These are phyloP conservation scores for Trichogramma evanescens DNA, from an alignment of 2,888 invertebrate genomes.

Conservation along the genomic window DNA sequence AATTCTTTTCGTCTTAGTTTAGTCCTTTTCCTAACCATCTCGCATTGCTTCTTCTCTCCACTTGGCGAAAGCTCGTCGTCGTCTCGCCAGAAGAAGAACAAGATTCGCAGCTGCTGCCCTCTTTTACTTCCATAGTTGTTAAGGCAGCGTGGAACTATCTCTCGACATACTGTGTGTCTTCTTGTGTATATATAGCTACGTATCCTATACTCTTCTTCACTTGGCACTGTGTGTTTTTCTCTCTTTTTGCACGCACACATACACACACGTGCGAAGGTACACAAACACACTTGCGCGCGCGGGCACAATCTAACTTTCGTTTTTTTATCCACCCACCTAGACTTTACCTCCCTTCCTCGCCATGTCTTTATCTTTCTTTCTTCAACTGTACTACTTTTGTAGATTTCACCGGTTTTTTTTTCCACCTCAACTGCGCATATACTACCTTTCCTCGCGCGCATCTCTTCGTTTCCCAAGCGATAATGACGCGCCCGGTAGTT, in stretches of 20 bases:
- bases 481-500: conserved; percentile 15
- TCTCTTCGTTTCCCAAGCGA: conserved; percentile 8
- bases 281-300: background rate
- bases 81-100: background rate
- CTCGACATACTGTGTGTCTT: background rate
- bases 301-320: background rate
- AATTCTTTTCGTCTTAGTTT: conserved; percentile 19
- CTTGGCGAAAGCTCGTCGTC: background rate
- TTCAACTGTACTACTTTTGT: background rate
- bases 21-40: conserved; percentile 1
- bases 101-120: conserved; percentile 15
- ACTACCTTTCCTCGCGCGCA: conserved; percentile 2
- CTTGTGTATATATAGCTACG: background rate
- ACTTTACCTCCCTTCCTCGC: background rate
- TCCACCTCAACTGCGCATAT: too few species aligned
- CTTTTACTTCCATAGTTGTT: background rate
- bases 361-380: background rate
- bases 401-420: too few species aligned
- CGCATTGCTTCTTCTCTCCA: background rate
- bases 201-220: background rate
- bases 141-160: too few species aligned
- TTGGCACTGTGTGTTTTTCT: background rate
- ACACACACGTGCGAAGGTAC: too few species aligned
- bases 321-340: background rate
- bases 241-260: too few species aligned